Evolutionary conservation across 2,888 invertebrate genomes (phyloP).

Genomic region (Zaprionus lineosus): DNA sequence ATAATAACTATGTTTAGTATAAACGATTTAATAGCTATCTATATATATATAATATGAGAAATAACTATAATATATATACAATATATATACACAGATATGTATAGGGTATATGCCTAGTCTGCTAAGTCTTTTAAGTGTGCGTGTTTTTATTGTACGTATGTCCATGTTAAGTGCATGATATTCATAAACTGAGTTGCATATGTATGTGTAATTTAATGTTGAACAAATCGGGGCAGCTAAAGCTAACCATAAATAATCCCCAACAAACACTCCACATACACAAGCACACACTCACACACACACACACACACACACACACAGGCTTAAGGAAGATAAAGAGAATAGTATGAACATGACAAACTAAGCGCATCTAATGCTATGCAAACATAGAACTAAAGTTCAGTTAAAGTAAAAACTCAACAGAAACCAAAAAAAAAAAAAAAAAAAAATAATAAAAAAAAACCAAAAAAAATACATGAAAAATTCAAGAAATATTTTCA

Average conservation of each 20-base stretch:
- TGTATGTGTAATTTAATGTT: slow-evolving; percentile 43
- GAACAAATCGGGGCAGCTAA: slow-evolving; percentile 26
- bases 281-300: slow-evolving; percentile 10
- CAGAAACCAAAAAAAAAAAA: slow-evolving; percentile 14
- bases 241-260: slow-evolving; percentile 8
- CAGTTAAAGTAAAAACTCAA: slow-evolving; percentile 32
- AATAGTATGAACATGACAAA: slow-evolving; percentile 68
- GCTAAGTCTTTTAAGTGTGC: slow-evolving; percentile 63
- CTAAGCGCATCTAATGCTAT: slow-evolving; percentile 66
- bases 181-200: slow-evolving; percentile 52
- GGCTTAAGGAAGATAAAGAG: slow-evolving; percentile 33
- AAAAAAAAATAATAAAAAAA: slow-evolving; percentile 25
- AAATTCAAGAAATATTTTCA: slow-evolving; percentile 14
- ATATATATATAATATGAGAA: slow-evolving; percentile 23
- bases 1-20: slow-evolving; percentile 19
- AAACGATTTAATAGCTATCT: slow-evolving; percentile 30
- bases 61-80: slow-evolving; percentile 40
- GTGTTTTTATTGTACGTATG: slow-evolving; percentile 72
- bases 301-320: slow-evolving; percentile 21
- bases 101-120: slow-evolving; percentile 38
- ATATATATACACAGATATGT: slow-evolving; percentile 23
- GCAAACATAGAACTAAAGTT: slow-evolving; percentile 64
- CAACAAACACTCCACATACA: background rate
- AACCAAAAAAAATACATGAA: slow-evolving; percentile 32
- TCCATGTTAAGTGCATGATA: slow-evolving; percentile 58